Conservation (phyloP, 2,888 invertebrate species). For the Melikaiella ostensackeni region DNA sequence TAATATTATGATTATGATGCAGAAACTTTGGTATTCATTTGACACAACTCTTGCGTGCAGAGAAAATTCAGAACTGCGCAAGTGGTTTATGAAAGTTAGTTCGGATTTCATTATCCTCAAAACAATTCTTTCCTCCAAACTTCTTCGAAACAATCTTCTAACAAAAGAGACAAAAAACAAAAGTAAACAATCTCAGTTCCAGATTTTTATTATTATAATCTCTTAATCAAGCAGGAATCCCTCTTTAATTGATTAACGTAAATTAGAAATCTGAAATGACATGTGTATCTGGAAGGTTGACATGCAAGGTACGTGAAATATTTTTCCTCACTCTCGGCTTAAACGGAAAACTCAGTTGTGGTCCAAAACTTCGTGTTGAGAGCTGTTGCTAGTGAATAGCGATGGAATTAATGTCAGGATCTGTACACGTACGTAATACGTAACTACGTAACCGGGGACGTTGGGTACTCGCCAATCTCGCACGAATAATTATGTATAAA, state of each 20-base stretch:
- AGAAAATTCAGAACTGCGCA: slow-evolving; percentile 20
- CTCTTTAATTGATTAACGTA: slow-evolving; percentile 17
- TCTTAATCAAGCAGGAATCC: not conserved
- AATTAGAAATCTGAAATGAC: not conserved
- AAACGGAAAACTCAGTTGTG: slow-evolving; percentile 15
- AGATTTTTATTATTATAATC: not conserved
- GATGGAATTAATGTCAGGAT: slow-evolving; percentile 32
- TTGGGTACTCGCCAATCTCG: slow-evolving; percentile 62
- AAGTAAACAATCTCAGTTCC: not conserved
- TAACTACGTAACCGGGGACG: slow-evolving; percentile 41
- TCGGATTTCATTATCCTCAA: slow-evolving; percentile 30
- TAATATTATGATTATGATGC: slow-evolving; percentile 34
- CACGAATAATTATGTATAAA: slow-evolving; percentile 75
- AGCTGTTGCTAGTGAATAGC: slow-evolving; percentile 14
- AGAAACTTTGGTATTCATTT: slow-evolving; percentile 32
- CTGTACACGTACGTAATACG: slow-evolving; percentile 13
- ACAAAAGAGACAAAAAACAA: not conserved
- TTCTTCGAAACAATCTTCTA: slow-evolving; percentile 13
- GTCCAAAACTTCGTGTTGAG: not conserved
- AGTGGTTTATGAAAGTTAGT: slow-evolving; percentile 33
- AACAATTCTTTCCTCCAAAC: slow-evolving; percentile 26
- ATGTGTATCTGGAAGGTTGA: slow-evolving; percentile 8
- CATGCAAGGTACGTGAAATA: not conserved
- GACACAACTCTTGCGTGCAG: slow-evolving; percentile 34
- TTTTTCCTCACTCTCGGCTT: not conserved